Conservation (phyloP, 2,113 vertebrate species). For the Melospiza georgiana region DNA sequence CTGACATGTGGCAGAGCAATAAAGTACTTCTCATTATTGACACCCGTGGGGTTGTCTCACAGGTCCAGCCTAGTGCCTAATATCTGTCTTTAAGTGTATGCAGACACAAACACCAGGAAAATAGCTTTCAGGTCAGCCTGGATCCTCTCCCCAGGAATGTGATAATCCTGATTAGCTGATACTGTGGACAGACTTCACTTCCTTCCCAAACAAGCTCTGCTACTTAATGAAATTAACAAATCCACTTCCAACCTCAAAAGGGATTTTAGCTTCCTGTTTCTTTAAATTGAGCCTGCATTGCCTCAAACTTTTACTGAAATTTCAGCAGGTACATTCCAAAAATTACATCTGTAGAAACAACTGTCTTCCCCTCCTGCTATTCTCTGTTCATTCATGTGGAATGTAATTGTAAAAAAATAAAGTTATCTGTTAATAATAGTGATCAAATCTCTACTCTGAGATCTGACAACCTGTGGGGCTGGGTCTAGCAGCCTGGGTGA, state of each 20-base stretch:
- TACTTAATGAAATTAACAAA: slow-evolving; percentile 31
- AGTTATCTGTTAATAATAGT: not conserved
- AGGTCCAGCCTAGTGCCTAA: not conserved
- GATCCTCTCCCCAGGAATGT: not conserved
- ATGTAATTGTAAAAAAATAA: slow-evolving; percentile 44
- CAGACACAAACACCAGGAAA: not conserved
- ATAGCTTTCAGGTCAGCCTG: not conserved
- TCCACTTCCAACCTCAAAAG: slow-evolving; percentile 26
- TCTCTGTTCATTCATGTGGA: not conserved
- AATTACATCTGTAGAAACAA: slow-evolving; percentile 14
- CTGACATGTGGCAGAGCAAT: not conserved
- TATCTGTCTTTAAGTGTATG: not conserved
- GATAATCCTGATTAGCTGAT: slow-evolving; percentile 12
- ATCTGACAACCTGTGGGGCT: not conserved
- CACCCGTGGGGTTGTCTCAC: not conserved
- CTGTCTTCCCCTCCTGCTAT: not conserved
- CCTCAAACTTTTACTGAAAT: slow-evolving; percentile 19
- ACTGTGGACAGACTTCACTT: not conserved
- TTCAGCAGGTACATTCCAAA: slow-evolving; percentile 42
- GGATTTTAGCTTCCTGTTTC: slow-evolving; percentile 9
- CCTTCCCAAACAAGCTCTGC: slow-evolving; percentile 23
- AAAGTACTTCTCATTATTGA: not conserved
- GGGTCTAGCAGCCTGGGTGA: not conserved
- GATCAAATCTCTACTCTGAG: not conserved
- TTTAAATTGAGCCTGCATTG: slow-evolving; percentile 25